Conservation (phyloP, 2,113 vertebrate species). For the Rynchops niger region DNA sequence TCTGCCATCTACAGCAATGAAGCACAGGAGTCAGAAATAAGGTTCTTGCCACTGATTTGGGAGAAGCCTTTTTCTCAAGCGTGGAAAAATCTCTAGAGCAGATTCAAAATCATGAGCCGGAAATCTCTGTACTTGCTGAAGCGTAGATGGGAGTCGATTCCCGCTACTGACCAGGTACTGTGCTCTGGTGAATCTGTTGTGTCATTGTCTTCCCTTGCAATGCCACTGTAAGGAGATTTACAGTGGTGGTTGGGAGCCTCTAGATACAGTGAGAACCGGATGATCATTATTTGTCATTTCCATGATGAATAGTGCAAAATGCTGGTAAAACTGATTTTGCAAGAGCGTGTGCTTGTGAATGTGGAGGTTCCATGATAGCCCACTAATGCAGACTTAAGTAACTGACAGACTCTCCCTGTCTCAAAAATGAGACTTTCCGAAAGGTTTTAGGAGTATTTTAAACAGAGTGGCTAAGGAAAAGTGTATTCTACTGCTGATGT, state of each 20-base stretch:
- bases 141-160: slow-evolving; percentile 69
- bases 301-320: not conserved
- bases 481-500: not conserved
- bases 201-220: not conserved
- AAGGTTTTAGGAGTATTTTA: not conserved
- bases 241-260: not conserved
- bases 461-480: not conserved
- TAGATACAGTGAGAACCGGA: not conserved
- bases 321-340: not conserved
- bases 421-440: not conserved
- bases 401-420: not conserved
- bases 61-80: not conserved
- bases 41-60: not conserved
- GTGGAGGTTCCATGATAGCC: not conserved
- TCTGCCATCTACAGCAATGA: not conserved
- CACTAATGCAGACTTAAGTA: not conserved
- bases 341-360: not conserved
- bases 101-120: slow-evolving; percentile 50
- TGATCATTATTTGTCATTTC: not conserved
- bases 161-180: slow-evolving; percentile 62
- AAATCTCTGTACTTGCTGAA: slow-evolving; percentile 65
- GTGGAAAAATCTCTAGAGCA: slow-evolving; percentile 15
- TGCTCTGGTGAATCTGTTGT: not conserved
- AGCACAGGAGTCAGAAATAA: not conserved
- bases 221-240: not conserved